Conservation (phyloP, 2,888 invertebrate genomes). For the Litoditis marina region DNA sequence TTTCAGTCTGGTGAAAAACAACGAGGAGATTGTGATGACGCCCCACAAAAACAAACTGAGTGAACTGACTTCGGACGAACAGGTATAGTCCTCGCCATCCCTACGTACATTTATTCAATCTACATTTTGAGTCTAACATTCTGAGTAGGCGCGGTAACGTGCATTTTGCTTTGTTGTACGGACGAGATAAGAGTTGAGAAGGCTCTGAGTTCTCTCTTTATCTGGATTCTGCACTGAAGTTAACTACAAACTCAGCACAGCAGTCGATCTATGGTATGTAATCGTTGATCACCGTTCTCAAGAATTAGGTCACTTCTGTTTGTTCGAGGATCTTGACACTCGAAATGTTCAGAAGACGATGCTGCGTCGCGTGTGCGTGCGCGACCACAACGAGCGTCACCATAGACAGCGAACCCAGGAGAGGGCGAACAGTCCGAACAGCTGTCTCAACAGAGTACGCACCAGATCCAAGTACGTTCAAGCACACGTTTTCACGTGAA, state of each 20-base stretch:
- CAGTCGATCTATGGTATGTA: too few relatives aligned
- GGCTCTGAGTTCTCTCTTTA: too few relatives aligned
- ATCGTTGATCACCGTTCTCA: too few relatives aligned
- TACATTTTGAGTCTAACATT: not conserved
- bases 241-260: too few relatives aligned
- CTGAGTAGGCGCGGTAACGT: too few relatives aligned
- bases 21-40: conserved; percentile 54
- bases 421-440: conserved; percentile 41
- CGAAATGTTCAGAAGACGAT: conserved; percentile 40
- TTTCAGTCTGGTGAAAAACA: conserved; percentile 51
- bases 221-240: too few relatives aligned
- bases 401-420: conserved; percentile 34
- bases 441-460: conserved; percentile 36
- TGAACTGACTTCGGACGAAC: conserved; percentile 40
- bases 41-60: conserved; percentile 58
- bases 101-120: not conserved
- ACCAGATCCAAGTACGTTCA: conserved; percentile 34
- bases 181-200: too few relatives aligned
- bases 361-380: conserved; percentile 48
- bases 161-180: too few relatives aligned
- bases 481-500: too few relatives aligned
- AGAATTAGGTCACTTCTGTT: too few relatives aligned
- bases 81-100: too few relatives aligned
- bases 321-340: too few relatives aligned
- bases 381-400: conserved; percentile 50